Evolutionary conservation across 2,797 vertebrate genomes (phyloP).

Genomic region (Hydrophis major): DNA sequence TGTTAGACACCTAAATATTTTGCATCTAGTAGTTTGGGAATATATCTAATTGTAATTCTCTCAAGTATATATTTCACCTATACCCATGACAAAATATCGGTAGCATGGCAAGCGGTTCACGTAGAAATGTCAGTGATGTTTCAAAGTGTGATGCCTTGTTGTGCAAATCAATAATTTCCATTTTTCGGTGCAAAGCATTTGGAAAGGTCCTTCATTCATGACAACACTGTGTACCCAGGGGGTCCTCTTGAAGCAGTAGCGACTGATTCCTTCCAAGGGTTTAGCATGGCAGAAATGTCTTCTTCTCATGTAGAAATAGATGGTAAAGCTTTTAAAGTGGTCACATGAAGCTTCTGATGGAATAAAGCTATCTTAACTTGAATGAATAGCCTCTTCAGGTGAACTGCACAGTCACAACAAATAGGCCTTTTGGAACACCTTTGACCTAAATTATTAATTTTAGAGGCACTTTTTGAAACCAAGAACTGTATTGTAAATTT

Average conservation of each 20-base stretch:
- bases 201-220: neutral
- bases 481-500: neutral
- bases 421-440: neutral
- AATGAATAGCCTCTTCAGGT: neutral
- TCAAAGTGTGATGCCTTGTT: neutral
- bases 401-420: neutral
- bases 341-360: neutral
- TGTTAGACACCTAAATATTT: neutral
- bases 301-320: neutral
- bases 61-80: neutral
- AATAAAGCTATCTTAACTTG: neutral
- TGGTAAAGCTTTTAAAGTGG: neutral
- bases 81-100: neutral
- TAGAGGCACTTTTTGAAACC: neutral
- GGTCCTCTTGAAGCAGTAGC: neutral
- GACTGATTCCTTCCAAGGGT: neutral
- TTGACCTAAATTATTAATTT: neutral
- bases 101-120: neutral
- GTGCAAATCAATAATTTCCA: neutral
- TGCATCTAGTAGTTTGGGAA: neutral
- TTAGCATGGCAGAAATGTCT: neutral
- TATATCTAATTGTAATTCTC: neutral
- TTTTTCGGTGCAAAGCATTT: neutral
- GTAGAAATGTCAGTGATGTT: neutral
- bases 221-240: neutral